These are phyloP conservation scores for Antechinus flavipes DNA, from an alignment of 2,113 vertebrate genomes.

Conservation along the genomic window DNA sequence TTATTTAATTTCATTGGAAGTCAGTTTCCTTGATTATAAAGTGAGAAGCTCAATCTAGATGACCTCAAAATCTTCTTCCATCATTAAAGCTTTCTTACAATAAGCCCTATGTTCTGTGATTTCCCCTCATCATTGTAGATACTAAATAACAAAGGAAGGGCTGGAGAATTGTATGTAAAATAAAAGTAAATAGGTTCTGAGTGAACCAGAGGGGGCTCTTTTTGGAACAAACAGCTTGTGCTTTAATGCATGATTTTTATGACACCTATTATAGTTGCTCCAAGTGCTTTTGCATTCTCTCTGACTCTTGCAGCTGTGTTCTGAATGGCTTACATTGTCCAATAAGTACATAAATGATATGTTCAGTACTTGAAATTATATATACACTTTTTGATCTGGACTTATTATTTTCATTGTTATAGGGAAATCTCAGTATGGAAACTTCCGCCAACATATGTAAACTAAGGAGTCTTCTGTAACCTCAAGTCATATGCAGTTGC, in stretches of 20 bases:
- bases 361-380: not conserved
- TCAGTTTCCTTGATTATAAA: not conserved
- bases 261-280: not conserved
- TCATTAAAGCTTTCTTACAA: not conserved
- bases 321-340: not conserved
- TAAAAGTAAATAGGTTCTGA: not conserved
- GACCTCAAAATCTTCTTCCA: not conserved
- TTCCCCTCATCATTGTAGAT: not conserved
- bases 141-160: not conserved
- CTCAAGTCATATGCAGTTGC: not conserved
- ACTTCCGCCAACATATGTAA: not conserved
- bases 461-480: not conserved
- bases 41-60: not conserved
- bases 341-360: not conserved
- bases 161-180: not conserved
- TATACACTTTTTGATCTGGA: not conserved
- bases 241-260: not conserved
- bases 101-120: not conserved
- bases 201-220: not conserved
- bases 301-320: not conserved
- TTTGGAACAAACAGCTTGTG: not conserved
- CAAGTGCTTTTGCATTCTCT: not conserved
- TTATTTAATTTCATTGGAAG: not conserved
- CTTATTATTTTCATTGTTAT: not conserved
- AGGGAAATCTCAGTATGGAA: not conserved